Base-by-base conservation (phyloP, 2,113 vertebrate species). In the Hemiprocne comata region DNA sequence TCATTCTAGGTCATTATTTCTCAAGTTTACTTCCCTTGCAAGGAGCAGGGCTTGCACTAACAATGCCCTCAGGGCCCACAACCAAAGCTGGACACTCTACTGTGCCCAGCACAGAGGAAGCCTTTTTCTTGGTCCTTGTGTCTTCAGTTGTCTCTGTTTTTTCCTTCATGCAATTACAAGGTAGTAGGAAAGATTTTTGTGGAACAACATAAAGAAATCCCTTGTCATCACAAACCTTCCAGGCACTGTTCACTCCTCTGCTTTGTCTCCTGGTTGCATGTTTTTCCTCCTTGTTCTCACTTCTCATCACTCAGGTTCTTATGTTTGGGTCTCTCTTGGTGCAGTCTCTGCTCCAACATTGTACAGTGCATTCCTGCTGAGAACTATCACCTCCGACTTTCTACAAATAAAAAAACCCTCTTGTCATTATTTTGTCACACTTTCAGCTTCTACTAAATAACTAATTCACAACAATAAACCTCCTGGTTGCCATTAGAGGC, bases 371-470 rank as follows among this genome's bases (percentile, higher is more conserved):
- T 81, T 84, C 85, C 75, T 6, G 3, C 55, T 71, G 53, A 65
- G 92, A 87, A 54, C 57, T 57, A 83, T 65, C 85, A 88, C 76
- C 79, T 84, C 78, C 82, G 67, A 74, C 79, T 86, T 92, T 96
- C 76, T 31, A 51, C 65, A 84, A 81, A 93, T 74, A 36, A 88
- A 81, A 89, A 40, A 61, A 74, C 28, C 1, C n/a, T 60, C 44
- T 81, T 90, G 88, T 58, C 23, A 7, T 95, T 89, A 86, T 90
- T 94, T 93, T 97, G 83, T 92, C 90, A 97, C 92, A 96, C 75
- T 95, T 95, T 96, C 93, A 90, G 73, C 94, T 95, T 95, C 73
- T 89, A 65, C 90, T 90, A 93, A 88, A 86, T 87, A 96, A 81
- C 85, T 72, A 81, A 96, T 94, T 94, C 72, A 75, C 87, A 86